Base-by-base conservation (phyloP, 2,797 vertebrate species). In the Cirrhinus molitorella region DNA sequence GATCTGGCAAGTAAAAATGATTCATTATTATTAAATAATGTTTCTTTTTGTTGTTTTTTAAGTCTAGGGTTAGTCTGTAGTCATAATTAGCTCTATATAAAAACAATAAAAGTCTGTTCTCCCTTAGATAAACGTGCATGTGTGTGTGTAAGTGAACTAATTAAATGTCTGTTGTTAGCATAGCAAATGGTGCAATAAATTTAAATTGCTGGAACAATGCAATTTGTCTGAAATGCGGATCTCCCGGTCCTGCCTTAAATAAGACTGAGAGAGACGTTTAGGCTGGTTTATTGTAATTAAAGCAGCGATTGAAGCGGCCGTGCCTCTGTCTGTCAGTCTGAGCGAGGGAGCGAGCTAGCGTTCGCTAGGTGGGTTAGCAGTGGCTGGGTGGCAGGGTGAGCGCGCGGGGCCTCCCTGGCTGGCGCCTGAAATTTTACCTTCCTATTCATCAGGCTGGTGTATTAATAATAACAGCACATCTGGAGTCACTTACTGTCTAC, bases 391-490 rank as follows among this genome's bases (percentile, higher is more conserved):
- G 94, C 91, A 94, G 93, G 86, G 90, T 89, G 82, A 88, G 80
- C 67, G 86, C 66, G 66, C 89, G 83, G 94, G 93, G 94, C 94
- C 94, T 94, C 93, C 92, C 92, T 86, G 94, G 92, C 94, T 95
- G 94, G 94, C 94, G 94, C 94, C 95, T 93, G 94, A 94, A 94
- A 94, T 94, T 94, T 94, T 94, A 97, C 96, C 95, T 97, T 97
- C 95, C 95, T 95, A 97, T 97, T 97, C 97, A 97, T 97, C 96
- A 96, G 96, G 93, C 95, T 92, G 93, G 95, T 95, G 97, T 96
- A 97, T 95, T 97, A 97, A 96, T 97, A 96, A 97, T 97, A 96
- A 96, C 95, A 94, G 94, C 95, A 96, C 96, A 97, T 98, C 97
- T 97, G 97, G 96, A 97, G 96, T 96, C 96, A 97, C 96, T 98